These are phyloP conservation scores for Esox niger DNA, from an alignment of 2,113 vertebrate genomes.

Conservation along the genomic window DNA sequence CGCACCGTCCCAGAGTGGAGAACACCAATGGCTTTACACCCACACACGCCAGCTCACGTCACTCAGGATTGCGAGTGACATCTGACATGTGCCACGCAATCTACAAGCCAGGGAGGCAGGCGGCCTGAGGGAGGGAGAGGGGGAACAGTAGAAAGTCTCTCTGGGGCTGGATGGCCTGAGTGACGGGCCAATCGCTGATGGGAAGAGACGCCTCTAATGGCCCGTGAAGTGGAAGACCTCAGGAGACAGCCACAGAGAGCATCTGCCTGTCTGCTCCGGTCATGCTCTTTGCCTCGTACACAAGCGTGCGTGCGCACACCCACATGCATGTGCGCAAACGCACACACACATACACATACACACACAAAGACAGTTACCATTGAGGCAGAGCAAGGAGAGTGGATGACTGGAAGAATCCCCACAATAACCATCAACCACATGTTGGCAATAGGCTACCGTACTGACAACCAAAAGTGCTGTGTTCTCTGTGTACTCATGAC, in stretches of 20 bases:
- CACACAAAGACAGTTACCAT: conserved; percentile 7
- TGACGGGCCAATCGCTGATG: conserved; percentile 71
- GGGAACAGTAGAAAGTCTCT: conserved; percentile 12
- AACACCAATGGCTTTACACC: not conserved
- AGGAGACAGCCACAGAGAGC: conserved; percentile 54
- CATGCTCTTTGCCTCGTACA: conserved; percentile 13
- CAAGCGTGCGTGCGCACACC: not conserved
- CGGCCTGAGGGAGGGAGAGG: not conserved
- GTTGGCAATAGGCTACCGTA: conserved; percentile 32
- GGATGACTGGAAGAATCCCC: conserved; percentile 3
- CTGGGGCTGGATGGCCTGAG: conserved; percentile 32
- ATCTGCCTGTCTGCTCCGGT: conserved; percentile 52
- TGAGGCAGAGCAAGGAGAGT: conserved; percentile 22
- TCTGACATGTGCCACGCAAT: not conserved
- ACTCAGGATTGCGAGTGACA: conserved; percentile 11
- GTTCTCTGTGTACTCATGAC: not conserved
- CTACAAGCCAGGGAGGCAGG: conserved; percentile 3
- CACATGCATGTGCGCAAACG: conserved; percentile 15
- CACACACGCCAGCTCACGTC: conserved; percentile 12
- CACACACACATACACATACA: conserved; percentile 4
- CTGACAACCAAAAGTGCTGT: conserved; percentile 5
- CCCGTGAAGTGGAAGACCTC: conserved; percentile 76
- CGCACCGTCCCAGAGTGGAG: not conserved
- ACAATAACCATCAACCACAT: conserved; percentile 38
- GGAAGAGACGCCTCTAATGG: conserved; percentile 80